Base-by-base conservation (phyloP, 2,113 vertebrate species). In the Stigmatopora nigra region DNA sequence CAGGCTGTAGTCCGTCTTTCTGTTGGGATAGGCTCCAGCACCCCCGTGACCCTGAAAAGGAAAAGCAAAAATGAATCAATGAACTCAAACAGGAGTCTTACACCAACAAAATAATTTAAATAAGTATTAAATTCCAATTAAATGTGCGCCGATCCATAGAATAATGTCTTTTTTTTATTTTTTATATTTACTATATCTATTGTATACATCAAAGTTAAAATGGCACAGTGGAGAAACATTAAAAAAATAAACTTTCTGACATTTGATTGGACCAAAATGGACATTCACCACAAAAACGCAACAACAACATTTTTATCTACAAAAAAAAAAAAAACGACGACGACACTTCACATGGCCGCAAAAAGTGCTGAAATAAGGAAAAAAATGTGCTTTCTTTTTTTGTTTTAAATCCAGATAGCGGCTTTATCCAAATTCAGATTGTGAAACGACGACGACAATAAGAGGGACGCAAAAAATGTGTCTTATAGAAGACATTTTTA, bases 141-240 rank as follows among this genome's bases (percentile, higher is more conserved):
- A 55, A 20, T 22, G 35, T 5, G 16, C 35, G 4, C 13, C 57
- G 64, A 76, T 78, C 63, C 74, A 71, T 75, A 69, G 75, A 76
- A 83, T 84, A 73, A 64, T 51, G 74, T 75, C 71, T 88, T 87
- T 86, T 87, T 89, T 89, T 76, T 19, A 3, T 87, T 89, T 89
- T 76, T 19, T 5, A 60, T 60, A 60, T 41, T 59, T 35, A 31
- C 25, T 31, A n/a, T 38, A 84, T 86, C 87, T 79, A 82, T 81
- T 92, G 76, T 88, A 79, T 82, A 90, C 88, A 90, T 78, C 80
- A 52, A 76, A 77, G 36, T 63, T 49, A 73, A 81, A 79, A 72
- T 89, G 89, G 93, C 89, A 91, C 75, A 17, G 88, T 88, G 87
- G 81, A 91, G 89, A 22, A 1, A 73, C 78, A 68, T 61, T 22